Base-by-base conservation (phyloP, 2,113 vertebrate genomes). In the Pseudorasbora parva region DNA sequence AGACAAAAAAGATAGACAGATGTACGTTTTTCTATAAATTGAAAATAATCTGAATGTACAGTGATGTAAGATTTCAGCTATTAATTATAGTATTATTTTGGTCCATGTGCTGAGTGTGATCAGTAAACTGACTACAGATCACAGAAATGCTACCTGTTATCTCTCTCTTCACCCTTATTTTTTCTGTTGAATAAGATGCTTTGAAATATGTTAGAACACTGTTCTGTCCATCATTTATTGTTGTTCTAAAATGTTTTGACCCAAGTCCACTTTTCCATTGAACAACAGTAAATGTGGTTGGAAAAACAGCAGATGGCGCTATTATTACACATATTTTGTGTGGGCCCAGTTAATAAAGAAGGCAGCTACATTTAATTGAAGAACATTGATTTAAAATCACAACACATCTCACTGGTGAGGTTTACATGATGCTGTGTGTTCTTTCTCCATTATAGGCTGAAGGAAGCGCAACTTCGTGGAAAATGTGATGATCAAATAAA, bases 401-500 rank as follows among this genome's bases (percentile, higher is more conserved):
- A 21, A 37, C 17, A 5, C 3, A 37, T 10, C 8, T 68, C 30
- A 37, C 0, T 17, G 1, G 17, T 1, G 51, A 54, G 51, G 7
- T 8, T 8, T 2, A 27, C 43, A 14, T 78, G 21, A 73, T 33
- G 33, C 8, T 0, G 23, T 45, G 0, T 75, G 27, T 8, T 5
- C 47, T 2, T 79, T 23, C 43, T 33, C 57, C 49, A 6, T 83
- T 57, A 21, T 60, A 95, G 94, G 60, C 82, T 93, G 10, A 78
- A 56, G 17, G 88, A 91, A 78, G 89, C 92, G 8, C 83, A 91
- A 54, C 47, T 84, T 30, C 75, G 56, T 51, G 88, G 62, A 17
- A 89, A 76, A 45, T 90, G 89, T 69, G 89, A 89, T 86, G 91
- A 91, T 84, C 91, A 87, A n/a, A 79, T 89, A 21, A 82, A 88